These are phyloP conservation scores for Numenius phaeopus DNA, from an alignment of 2,797 vertebrate genomes.

Conservation along the genomic window DNA sequence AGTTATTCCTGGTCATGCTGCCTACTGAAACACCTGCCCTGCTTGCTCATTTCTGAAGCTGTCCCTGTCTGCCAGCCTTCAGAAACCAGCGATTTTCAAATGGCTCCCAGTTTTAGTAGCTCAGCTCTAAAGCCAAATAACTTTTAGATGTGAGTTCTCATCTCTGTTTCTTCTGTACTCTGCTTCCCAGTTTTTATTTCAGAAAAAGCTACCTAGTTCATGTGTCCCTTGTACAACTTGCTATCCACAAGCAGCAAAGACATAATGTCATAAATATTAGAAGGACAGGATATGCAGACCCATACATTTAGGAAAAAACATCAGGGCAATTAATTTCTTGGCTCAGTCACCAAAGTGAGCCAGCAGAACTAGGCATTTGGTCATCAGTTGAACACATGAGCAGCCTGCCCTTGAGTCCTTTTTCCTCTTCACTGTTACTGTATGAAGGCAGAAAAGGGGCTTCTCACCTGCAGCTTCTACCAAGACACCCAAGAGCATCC, in stretches of 20 bases:
- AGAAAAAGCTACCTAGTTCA: not conserved
- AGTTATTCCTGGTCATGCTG: not conserved
- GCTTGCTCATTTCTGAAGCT: not conserved
- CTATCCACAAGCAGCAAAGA: not conserved
- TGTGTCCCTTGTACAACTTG: not conserved
- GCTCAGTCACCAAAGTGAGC: not conserved
- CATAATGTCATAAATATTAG: not conserved
- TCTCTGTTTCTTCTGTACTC: not conserved
- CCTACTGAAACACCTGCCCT: not conserved
- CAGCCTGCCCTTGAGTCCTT: not conserved
- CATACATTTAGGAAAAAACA: not conserved
- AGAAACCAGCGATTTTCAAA: not conserved
- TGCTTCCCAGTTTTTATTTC: not conserved
- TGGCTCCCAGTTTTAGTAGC: not conserved
- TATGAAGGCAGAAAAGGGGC: not conserved
- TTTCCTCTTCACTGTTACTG: not conserved
- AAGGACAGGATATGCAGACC: not conserved
- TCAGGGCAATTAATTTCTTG: not conserved
- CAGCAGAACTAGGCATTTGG: not conserved
- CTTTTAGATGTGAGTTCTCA: not conserved
- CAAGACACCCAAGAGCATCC: no score
- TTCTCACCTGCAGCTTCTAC: not conserved
- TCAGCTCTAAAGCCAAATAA: not conserved
- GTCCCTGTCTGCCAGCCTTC: not conserved
- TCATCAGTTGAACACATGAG: not conserved